Evolutionary conservation across 1,140 invertebrate species (phyloP), one percentile per base, ranked within the genome.

Genomic region (Drosophila ogumai): DNA sequence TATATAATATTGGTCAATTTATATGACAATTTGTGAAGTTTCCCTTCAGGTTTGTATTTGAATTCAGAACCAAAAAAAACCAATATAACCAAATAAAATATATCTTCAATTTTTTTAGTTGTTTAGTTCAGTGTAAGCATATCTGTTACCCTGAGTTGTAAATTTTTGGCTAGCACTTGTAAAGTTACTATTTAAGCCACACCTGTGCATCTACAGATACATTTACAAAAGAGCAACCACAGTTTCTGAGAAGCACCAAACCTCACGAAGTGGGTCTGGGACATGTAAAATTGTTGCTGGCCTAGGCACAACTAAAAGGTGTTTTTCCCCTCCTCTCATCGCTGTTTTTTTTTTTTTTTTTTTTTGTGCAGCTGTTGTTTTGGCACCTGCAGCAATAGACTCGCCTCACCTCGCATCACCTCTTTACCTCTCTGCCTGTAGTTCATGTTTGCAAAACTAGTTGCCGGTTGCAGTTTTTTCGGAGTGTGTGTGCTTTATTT

Each of bases 341-440:
- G 38, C 9, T 31, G 38, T 40, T 73, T 46, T 55, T 52, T 34
- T 15, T 69, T 40, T 73, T 46, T 55, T 52, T 34, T 15, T 69
- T 56, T 47, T 58, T 69, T 64, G 22, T 65, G 78, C 78, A 75
- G 44, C 58, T 80, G 71, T 59, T 41, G 57, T 17, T 65, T 49
- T 81, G 73, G 79, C 78, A 81, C 79, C 79, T 81, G 78, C 73
- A 68, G 68, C 54, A 59, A 50, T 72, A 72, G 52, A 71, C 65
- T 57, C 54, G 19, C 38, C 28, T 38, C 19, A 32, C 43, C 43
- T 46, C 34, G 34, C 41, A 40, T 52, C 7, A 38, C 59, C 41
- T 41, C 31, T 32, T 28, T 6, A 44, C 44, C 32, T 2, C 54
- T 25, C 46, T 7, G 32, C 22, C 19, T 17, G 10, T 10, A 13